These are phyloP conservation scores for Acanthochromis polyacanthus DNA, from an alignment of 2,113 vertebrate species.

Conservation along the genomic window DNA sequence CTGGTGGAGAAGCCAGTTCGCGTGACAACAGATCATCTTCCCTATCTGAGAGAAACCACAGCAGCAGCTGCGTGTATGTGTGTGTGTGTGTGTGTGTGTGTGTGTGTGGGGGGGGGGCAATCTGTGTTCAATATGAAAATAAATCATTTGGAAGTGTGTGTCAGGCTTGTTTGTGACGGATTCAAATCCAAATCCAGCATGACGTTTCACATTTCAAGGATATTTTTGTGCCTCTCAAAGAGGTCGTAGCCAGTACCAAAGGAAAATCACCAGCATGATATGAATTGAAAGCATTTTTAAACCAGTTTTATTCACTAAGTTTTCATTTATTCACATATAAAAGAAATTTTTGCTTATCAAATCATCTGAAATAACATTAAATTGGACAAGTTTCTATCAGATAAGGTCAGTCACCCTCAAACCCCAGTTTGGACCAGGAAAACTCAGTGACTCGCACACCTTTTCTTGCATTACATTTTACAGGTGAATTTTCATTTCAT, in stretches of 20 bases:
- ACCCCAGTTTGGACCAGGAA: no score
- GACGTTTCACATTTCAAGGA: conserved; percentile 31
- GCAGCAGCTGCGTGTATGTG: conserved; percentile 30
- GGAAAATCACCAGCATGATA: no score
- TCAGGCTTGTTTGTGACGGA: conserved; percentile 53
- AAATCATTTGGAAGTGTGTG: conserved; percentile 44
- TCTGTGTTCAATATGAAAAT: conserved; percentile 54
- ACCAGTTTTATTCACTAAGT: no score
- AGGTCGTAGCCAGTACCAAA: no score
- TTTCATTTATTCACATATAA: no score
- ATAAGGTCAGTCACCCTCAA: no score
- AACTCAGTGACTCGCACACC: neutral
- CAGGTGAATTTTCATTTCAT: neutral
- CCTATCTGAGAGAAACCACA: conserved; percentile 44
- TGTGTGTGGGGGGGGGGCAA: conserved; percentile 8
- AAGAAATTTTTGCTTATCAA: no score
- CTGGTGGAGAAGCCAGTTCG: conserved; percentile 33
- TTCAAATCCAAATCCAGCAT: conserved; percentile 42
- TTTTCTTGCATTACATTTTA: conserved; percentile 12
- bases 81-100: conserved; percentile 7
- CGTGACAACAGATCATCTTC: conserved; percentile 62
- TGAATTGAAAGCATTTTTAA: no score
- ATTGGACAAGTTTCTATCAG: no score
- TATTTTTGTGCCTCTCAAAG: neutral
- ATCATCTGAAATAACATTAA: no score